These are phyloP conservation scores for Oncopeltus fasciatus DNA, from an alignment of 1,140 invertebrate genomes.

Conservation along the genomic window DNA sequence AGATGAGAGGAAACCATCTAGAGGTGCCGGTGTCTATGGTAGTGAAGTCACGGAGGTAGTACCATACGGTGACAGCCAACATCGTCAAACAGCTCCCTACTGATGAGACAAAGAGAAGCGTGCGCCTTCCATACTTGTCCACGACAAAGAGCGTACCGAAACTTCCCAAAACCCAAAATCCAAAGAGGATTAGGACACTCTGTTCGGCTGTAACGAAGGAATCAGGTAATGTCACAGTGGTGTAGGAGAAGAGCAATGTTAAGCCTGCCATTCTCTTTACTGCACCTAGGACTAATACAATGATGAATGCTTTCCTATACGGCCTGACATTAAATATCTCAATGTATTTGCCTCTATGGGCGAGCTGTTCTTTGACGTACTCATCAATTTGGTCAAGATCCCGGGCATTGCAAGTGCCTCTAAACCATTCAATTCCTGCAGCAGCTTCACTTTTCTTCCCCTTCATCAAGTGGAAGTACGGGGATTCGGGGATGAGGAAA, in stretches of 20 bases:
- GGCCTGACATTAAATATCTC: slow-evolving; percentile 14
- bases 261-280: slow-evolving; percentile 65
- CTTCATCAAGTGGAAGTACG: slow-evolving; percentile 48
- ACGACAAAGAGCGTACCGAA: slow-evolving; percentile 26
- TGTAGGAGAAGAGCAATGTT: slow-evolving; percentile 56
- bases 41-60: slow-evolving; percentile 18
- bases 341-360: slow-evolving; percentile 8
- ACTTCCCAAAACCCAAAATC: slow-evolving; percentile 30
- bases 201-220: slow-evolving; percentile 5
- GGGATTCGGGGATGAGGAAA: slow-evolving; percentile 65
- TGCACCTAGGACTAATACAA: slow-evolving; percentile 46
- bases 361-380: slow-evolving; percentile 12
- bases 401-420: slow-evolving; percentile 26
- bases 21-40: background rate
- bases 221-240: slow-evolving; percentile 52
- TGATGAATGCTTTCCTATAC: slow-evolving; percentile 41
- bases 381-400: slow-evolving; percentile 21
- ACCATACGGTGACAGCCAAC: slow-evolving; percentile 19
- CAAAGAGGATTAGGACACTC: slow-evolving; percentile 3
- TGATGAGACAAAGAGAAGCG: slow-evolving; percentile 31
- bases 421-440: slow-evolving; percentile 45
- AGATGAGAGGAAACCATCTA: slow-evolving; percentile 16
- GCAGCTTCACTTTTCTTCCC: slow-evolving; percentile 44
- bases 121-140: slow-evolving; percentile 29
- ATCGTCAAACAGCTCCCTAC: slow-evolving; percentile 18